These are phyloP conservation scores for Aricia artaxerxes DNA, from an alignment of 2,888 invertebrate species.

Conservation along the genomic window DNA sequence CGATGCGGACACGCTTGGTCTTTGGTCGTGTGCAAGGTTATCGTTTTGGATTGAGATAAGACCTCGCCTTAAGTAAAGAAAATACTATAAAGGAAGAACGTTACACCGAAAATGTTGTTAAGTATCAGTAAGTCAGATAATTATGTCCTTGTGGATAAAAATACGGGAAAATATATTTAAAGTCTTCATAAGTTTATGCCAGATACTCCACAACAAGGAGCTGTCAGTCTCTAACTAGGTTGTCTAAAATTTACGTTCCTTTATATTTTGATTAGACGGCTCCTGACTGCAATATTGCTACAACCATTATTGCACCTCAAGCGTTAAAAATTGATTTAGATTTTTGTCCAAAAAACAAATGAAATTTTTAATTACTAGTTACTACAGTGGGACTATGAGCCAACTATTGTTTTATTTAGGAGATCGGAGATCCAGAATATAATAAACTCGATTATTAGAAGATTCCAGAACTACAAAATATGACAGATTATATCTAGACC, in stretches of 20 bases:
- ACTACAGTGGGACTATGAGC: neutral
- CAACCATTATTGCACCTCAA: neutral
- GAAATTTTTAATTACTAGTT: neutral
- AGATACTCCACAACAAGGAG: slow-evolving; percentile 39
- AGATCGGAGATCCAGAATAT: neutral
- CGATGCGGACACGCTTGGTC: no score
- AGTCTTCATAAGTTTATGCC: slow-evolving; percentile 36
- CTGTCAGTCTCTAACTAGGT: slow-evolving; percentile 64
- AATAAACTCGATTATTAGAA: neutral
- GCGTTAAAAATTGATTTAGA: neutral
- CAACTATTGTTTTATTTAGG: neutral
- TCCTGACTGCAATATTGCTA: slow-evolving; percentile 35
- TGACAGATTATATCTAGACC: no score
- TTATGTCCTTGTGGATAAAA: no score
- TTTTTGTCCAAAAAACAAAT: neutral
- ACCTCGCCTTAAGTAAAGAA: no score
- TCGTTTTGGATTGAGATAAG: no score
- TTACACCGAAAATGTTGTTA: no score
- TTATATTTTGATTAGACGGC: slow-evolving; percentile 55
- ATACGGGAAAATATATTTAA: no score
- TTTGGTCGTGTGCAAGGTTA: no score
- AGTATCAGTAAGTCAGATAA: no score
- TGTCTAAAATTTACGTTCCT: slow-evolving; percentile 63
- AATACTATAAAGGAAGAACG: no score
- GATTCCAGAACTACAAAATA: neutral